Evolutionary conservation across 2,888 invertebrate genomes (phyloP), one percentile per base, ranked within the genome.

Genomic region (Euphydryas editha): DNA sequence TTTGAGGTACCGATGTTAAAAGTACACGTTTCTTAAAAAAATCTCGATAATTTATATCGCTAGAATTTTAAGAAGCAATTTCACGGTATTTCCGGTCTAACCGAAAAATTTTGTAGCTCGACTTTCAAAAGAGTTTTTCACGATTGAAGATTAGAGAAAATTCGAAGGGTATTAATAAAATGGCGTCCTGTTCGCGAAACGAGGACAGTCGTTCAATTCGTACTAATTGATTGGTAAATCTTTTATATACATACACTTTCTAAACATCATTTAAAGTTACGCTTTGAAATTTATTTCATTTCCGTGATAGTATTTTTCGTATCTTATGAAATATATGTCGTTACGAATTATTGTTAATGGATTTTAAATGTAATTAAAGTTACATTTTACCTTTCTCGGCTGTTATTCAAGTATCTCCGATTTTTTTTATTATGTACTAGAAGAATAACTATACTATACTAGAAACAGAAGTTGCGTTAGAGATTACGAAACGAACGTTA

Each of bases 111-210:
- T 71, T 72, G 65, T 65, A 69, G 70, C 72, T 68, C 68, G 69
- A 62, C 30, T 72, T 73, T 78, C 71, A 72, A 73, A 71, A 71
- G 70, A 60, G 70, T 70, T 75, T 73, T 77, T 74, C 69, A 73
- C 76, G 75, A 78, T 76, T 77, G 74, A 75, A 77, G 74, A 69
- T 73, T 69, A 67, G 68, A 68, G 62, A 54, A 69, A 70, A 70
- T 69, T 71, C 64, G 70, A 63, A 59, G 68, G 66, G 62, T 62
- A 67, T 69, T 69, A 65, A 65, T 65, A 69, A 67, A 67, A 69
- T 51, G 56, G 60, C 42, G 61, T 44, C 59, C 59, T 67, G 67
- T 67, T 67, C 61, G 17, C 42, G 59, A 49, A 64, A 56, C 59
- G 64, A 17, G 62, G 64, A 59, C 62, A 51, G 55, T 59, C 65